Conservation (phyloP, 1,140 invertebrate species). For the Trypoxylus dichotomus region DNA sequence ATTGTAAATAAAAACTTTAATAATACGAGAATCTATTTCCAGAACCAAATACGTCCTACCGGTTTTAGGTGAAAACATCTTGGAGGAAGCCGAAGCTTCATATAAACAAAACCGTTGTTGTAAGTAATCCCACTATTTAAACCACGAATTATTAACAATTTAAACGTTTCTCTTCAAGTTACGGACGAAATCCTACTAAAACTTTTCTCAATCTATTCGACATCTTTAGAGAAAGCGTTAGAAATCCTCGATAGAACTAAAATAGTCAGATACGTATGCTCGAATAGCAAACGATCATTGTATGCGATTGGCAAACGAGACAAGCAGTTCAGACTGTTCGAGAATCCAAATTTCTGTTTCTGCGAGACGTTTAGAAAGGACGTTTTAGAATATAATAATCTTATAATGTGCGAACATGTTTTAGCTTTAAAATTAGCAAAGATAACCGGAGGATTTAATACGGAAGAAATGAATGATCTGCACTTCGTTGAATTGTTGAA, state of each 20-base stretch:
- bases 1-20: no score
- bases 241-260: slow-evolving; percentile 61
- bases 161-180: slow-evolving; percentile 39
- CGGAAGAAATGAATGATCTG: slow-evolving; percentile 54
- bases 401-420: slow-evolving; percentile 67
- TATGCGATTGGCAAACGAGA: slow-evolving; percentile 62
- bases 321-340: slow-evolving; percentile 63
- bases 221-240: slow-evolving; percentile 58
- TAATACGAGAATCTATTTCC: not conserved
- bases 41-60: not conserved
- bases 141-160: not conserved
- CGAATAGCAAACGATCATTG: slow-evolving; percentile 52
- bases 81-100: slow-evolving; percentile 37
- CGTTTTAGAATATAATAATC: slow-evolving; percentile 56
- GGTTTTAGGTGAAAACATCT: not conserved
- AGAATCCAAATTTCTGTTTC: slow-evolving; percentile 64
- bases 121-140: slow-evolving; percentile 1
- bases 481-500: slow-evolving; percentile 42
- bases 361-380: slow-evolving; percentile 62
- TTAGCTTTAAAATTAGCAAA: slow-evolving; percentile 62
- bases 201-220: slow-evolving; percentile 61
- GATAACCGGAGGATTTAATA: slow-evolving; percentile 54
- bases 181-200: slow-evolving; percentile 58
- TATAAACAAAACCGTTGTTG: slow-evolving; percentile 35
- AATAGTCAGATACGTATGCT: slow-evolving; percentile 54